Evolutionary conservation across 2,797 vertebrate species (phyloP).

Genomic region (Vultur gryphus): DNA sequence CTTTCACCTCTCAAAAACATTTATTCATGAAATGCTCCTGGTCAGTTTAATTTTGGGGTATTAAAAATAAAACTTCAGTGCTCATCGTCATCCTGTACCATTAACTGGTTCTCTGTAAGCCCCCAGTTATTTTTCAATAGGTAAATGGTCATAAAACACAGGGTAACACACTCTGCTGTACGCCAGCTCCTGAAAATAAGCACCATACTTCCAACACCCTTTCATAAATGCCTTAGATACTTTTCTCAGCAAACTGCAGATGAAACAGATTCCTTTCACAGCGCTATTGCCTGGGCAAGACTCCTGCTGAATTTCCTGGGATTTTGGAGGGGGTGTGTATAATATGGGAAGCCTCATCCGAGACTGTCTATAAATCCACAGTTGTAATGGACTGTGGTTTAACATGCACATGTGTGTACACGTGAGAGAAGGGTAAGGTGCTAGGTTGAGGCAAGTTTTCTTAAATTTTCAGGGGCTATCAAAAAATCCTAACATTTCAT

Average conservation of each 20-base stretch:
- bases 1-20: neutral
- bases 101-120: neutral
- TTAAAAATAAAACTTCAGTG: neutral
- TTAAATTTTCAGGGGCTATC: neutral
- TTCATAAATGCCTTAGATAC: neutral
- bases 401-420: neutral
- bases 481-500: neutral
- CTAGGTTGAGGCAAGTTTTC: neutral
- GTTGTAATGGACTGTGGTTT: neutral
- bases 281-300: neutral
- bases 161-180: neutral
- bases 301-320: neutral
- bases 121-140: neutral
- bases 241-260: neutral
- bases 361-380: neutral
- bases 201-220: neutral
- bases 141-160: neutral
- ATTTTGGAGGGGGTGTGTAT: neutral
- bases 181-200: neutral
- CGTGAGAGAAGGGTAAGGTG: rapidly evolving
- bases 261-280: neutral
- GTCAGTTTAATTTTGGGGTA: neutral
- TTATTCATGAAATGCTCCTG: neutral
- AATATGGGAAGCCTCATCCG: rapidly evolving
- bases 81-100: neutral